Conservation (phyloP, 2,888 invertebrate genomes). For the Nephrotoma flavescens region DNA sequence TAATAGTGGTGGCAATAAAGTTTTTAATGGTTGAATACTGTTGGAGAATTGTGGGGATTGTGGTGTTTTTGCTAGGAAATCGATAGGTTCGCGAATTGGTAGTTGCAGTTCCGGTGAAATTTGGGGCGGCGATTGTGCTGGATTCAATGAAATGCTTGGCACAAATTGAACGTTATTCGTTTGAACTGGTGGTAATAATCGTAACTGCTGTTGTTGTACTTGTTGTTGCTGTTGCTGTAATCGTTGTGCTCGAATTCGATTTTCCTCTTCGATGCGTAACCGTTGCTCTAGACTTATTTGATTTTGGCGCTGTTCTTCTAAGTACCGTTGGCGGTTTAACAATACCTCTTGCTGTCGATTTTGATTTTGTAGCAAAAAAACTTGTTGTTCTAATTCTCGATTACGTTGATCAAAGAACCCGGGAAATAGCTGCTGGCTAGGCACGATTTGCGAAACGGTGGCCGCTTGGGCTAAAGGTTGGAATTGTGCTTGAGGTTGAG, state of each 20-base stretch:
- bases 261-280: constrained; percentile 14
- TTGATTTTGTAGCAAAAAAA: constrained; percentile 47
- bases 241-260: constrained; percentile 28
- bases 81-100: constrained; percentile 37
- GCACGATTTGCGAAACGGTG: not conserved
- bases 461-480: constrained; percentile 17
- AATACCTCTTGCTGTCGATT: constrained; percentile 56
- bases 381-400: constrained; percentile 51
- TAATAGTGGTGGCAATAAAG: constrained; percentile 19
- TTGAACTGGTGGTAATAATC: constrained; percentile 14
- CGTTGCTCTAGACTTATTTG: constrained; percentile 21
- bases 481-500: constrained; percentile 31
- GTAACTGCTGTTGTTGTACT: constrained; percentile 16
- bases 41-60: not conserved
- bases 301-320: constrained; percentile 35
- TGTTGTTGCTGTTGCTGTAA: constrained; percentile 24
- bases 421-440: not conserved
- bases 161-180: constrained; percentile 27
- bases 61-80: constrained; percentile 21
- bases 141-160: constrained; percentile 21
- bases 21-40: constrained; percentile 17
- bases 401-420: constrained; percentile 47
- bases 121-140: constrained; percentile 15
- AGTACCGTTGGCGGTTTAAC: constrained; percentile 45
- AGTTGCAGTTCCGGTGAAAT: constrained; percentile 35